A percentile compares a stretch with the other conserved stretches of the same genome.
These are phyloP conservation scores for Catonia carolina DNA, from an alignment of 2,888 invertebrate species.

Conservation along the genomic window DNA sequence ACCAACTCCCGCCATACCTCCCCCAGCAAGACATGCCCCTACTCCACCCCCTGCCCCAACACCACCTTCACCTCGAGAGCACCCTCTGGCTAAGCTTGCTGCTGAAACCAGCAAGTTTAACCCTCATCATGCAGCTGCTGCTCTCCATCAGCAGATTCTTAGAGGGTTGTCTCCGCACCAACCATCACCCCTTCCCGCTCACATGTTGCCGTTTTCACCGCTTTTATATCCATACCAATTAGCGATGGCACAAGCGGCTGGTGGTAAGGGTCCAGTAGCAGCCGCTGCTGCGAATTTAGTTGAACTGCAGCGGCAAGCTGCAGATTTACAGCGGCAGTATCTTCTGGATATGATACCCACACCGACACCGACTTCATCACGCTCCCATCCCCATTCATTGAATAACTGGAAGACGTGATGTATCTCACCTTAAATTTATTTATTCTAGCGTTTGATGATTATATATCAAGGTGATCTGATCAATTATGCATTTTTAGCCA, in stretches of 20 bases:
- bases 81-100: conserved; percentile 37
- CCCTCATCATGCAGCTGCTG: conserved; percentile 49
- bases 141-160: conserved; percentile 42
- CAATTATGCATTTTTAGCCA: conserved; percentile 32
- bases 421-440: neutral
- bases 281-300: conserved; percentile 50
- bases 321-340: conserved; percentile 89
- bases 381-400: conserved; percentile 26
- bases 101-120: conserved; percentile 37
- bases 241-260: conserved; percentile 48
- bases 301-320: conserved; percentile 74
- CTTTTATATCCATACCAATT: conserved; percentile 84
- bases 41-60: conserved; percentile 38
- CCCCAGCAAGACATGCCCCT: conserved; percentile 47
- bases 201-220: conserved; percentile 84
- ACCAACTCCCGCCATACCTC: conserved; percentile 38
- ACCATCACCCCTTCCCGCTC: conserved; percentile 69
- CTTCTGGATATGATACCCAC: conserved; percentile 91
- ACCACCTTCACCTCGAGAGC: conserved; percentile 36
- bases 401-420: conserved; percentile 58
- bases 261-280: conserved; percentile 44
- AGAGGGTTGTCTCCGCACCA: conserved; percentile 40
- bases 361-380: conserved; percentile 27
- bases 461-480: neutral
- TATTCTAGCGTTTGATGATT: neutral